Conservation (phyloP, 1,140 invertebrate species). For the Trissolcus basalis region DNA sequence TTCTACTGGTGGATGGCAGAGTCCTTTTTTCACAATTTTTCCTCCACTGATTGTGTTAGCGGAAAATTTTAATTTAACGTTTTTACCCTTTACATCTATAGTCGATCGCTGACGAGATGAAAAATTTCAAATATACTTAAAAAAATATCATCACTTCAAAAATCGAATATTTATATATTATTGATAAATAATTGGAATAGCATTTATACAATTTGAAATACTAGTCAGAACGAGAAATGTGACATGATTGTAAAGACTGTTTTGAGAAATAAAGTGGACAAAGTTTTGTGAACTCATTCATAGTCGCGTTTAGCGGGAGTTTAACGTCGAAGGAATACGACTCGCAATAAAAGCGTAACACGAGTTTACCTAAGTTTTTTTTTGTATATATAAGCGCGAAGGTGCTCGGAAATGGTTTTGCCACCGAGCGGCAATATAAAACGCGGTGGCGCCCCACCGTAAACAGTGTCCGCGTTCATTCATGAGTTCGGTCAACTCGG, state of each 20-base stretch:
- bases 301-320: conserved; percentile 1
- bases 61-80: not conserved
- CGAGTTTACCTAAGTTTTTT: conserved; percentile 49
- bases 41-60: not conserved
- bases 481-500: conserved; percentile 71
- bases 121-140: too few species aligned
- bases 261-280: not conserved
- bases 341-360: conserved; percentile 62
- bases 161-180: too few species aligned
- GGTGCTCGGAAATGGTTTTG: conserved; percentile 43
- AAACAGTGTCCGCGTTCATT: conserved; percentile 72
- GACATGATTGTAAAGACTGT: too few species aligned
- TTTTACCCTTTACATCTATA: too few species aligned
- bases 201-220: too few species aligned
- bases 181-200: too few species aligned
- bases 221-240: too few species aligned
- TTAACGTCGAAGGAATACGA: conserved; percentile 8
- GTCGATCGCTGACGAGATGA: too few species aligned
- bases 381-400: conserved; percentile 34
- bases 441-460: conserved; percentile 61
- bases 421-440: conserved; percentile 40
- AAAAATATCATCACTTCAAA: too few species aligned
- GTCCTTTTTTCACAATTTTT: not conserved
- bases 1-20: not conserved
- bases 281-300: conserved; percentile 9